phyloP scores from a whole-genome alignment of 2,888 invertebrate genomes.

The Drosophila incognita region DNA sequence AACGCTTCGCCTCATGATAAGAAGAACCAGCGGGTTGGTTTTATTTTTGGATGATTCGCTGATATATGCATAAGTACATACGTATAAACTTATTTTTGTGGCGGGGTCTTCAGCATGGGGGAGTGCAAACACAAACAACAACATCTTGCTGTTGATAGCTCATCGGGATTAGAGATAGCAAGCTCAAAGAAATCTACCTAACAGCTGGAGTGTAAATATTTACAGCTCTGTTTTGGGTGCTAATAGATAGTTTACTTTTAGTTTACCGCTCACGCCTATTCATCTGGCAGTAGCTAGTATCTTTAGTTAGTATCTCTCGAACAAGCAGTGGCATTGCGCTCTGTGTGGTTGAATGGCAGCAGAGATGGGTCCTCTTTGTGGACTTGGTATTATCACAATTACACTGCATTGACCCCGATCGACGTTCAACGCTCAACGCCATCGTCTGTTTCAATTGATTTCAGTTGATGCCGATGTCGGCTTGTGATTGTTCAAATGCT shows the following conservation, averaged over 20 bases:
- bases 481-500: conserved; percentile 1
- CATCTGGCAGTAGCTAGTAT: neutral
- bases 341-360: conserved; percentile 29
- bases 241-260: conserved; percentile 32
- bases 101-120: conserved; percentile 11
- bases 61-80: conserved; percentile 1
- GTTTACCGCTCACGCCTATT: conserved; percentile 9
- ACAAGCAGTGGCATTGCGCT: conserved; percentile 1
- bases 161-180: conserved; percentile 13
- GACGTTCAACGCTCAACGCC: conserved; percentile 18
- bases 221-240: conserved; percentile 27
- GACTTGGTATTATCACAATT: conserved; percentile 49
- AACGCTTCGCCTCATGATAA: conserved; percentile 60
- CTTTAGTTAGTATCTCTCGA: neutral
- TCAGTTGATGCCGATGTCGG: conserved; percentile 17
- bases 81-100: neutral
- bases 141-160: conserved; percentile 23
- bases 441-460: conserved; percentile 29
- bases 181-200: conserved; percentile 2
- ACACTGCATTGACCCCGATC: conserved; percentile 54
- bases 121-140: conserved; percentile 60
- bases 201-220: conserved; percentile 31
- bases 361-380: neutral
- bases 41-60: conserved; percentile 14
- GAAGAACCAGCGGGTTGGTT: conserved; percentile 42